Conservation (phyloP, 2,888 invertebrate genomes). For the Apotomis betuletana region DNA sequence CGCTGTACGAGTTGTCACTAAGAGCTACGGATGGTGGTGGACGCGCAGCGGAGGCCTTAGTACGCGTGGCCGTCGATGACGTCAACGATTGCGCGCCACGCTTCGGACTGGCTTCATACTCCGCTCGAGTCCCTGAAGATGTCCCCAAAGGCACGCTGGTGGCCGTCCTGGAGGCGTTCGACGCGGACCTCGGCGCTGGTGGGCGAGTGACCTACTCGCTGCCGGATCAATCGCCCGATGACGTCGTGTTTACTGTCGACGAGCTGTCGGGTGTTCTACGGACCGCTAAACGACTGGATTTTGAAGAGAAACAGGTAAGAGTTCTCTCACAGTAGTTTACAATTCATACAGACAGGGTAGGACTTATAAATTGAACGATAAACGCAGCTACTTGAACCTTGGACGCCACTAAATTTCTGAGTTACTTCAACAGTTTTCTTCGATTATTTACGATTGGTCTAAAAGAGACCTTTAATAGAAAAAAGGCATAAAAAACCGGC, state of each 20-base stretch:
- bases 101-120: slow-evolving; percentile 89
- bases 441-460: too few species aligned
- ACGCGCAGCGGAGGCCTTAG: slow-evolving; percentile 91
- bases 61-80: slow-evolving; percentile 93
- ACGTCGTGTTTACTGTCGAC: slow-evolving; percentile 92
- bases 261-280: slow-evolving; percentile 92
- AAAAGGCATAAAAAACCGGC: too few species aligned
- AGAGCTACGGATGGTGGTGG: slow-evolving; percentile 91
- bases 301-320: slow-evolving; percentile 90
- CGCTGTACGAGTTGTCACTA: slow-evolving; percentile 90
- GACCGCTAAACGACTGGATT: slow-evolving; percentile 91
- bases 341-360: too few species aligned
- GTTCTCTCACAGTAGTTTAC: not conserved
- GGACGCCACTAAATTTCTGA: too few species aligned
- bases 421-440: too few species aligned
- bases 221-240: slow-evolving; percentile 86
- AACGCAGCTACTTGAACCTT: too few species aligned
- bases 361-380: not conserved
- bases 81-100: slow-evolving; percentile 95
- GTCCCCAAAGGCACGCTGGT: slow-evolving; percentile 94
- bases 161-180: slow-evolving; percentile 90
- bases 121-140: slow-evolving; percentile 94
- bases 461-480: too few species aligned
- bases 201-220: slow-evolving; percentile 92
- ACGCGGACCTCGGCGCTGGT: slow-evolving; percentile 93